phyloP scores from a whole-genome alignment of 2,797 vertebrate genomes.

The Onychomys torridus region DNA sequence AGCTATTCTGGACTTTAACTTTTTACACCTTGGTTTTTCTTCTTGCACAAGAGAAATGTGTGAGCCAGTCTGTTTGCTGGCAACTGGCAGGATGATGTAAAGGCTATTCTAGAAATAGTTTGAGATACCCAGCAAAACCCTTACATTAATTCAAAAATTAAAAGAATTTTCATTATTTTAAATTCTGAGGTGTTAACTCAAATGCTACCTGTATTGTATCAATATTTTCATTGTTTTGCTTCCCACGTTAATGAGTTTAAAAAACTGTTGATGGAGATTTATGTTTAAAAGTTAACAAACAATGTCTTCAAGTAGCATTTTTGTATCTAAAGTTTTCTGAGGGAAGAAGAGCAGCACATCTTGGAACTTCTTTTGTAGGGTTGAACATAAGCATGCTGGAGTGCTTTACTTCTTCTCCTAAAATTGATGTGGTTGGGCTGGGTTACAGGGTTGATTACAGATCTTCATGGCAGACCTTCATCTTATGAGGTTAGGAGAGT shows the following conservation, averaged over 20 bases:
- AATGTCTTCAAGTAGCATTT: slow-evolving; percentile 6
- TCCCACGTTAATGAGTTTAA: not conserved
- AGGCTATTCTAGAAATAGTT: not conserved
- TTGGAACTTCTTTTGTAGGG: slow-evolving; percentile 31
- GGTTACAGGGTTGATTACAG: slow-evolving; percentile 64
- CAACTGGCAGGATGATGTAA: not conserved
- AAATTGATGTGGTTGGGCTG: slow-evolving; percentile 11
- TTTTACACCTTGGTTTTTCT: not conserved
- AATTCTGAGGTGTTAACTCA: not conserved
- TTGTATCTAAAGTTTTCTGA: slow-evolving; percentile 21
- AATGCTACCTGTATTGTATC: not conserved
- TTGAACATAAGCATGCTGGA: slow-evolving; percentile 21
- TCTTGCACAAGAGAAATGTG: not conserved
- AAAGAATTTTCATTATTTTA: slow-evolving; percentile 38
- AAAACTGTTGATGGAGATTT: not conserved
- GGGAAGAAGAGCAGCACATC: not conserved
- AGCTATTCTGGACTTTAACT: not conserved
- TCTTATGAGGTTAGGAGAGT: slow-evolving; percentile 66
- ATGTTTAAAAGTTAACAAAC: not conserved
- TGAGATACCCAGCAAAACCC: not conserved
- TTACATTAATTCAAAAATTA: slow-evolving; percentile 19
- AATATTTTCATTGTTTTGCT: not conserved
- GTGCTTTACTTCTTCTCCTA: not conserved
- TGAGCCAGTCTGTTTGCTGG: not conserved
- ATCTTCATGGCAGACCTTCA: slow-evolving; percentile 60